phyloP scores from a whole-genome alignment of 2,888 invertebrate species.

The Parnassius smintheus region DNA sequence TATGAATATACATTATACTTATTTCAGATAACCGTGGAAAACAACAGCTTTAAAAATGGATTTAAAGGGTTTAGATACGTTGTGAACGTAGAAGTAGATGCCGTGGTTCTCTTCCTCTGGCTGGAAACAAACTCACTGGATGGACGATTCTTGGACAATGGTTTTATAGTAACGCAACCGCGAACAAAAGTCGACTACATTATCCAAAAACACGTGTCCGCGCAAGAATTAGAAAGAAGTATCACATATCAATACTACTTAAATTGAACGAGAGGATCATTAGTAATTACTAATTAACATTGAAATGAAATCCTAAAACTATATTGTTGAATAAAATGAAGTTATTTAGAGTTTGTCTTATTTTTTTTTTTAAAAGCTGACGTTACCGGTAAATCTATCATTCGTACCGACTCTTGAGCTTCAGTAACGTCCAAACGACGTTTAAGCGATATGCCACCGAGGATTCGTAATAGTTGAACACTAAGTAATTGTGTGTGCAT shows the following conservation, averaged over 20 bases:
- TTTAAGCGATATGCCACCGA: too few relatives aligned
- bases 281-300: too few relatives aligned
- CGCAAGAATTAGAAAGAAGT: constrained; percentile 44
- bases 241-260: constrained; percentile 61
- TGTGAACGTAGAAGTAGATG: constrained; percentile 61
- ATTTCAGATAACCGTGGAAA: constrained; percentile 50
- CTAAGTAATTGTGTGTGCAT: too few relatives aligned
- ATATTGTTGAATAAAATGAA: too few relatives aligned
- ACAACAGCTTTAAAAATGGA: constrained; percentile 25
- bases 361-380: not conserved
- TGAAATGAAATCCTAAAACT: too few relatives aligned
- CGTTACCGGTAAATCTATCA: too few relatives aligned
- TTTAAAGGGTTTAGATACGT: constrained; percentile 33
- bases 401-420: too few relatives aligned
- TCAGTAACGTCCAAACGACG: too few relatives aligned
- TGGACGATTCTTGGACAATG: constrained; percentile 89
- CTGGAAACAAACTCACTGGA: constrained; percentile 75
- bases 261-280: constrained; percentile 35
- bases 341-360: not conserved
- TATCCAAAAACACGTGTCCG: constrained; percentile 39
- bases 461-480: too few relatives aligned
- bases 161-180: constrained; percentile 79
- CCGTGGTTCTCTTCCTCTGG: constrained; percentile 86
- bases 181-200: constrained; percentile 41
- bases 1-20: not conserved